Percentiles rank a stretch among this genome's conserved stretches.
phyloP scores from a whole-genome alignment of 2,113 vertebrate species.

The Lophotis ruficrista region DNA sequence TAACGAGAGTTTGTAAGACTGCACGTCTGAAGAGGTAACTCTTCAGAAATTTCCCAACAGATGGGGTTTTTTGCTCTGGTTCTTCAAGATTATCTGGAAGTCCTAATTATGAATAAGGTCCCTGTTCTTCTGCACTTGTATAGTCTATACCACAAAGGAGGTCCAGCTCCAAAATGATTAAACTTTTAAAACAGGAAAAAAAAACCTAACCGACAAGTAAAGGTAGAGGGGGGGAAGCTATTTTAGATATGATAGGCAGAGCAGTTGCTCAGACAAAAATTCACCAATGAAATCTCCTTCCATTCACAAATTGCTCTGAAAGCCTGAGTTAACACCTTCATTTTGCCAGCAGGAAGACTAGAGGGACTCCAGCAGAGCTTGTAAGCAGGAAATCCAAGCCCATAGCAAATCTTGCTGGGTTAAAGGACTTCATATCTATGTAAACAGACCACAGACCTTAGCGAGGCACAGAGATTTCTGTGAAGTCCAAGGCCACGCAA shows the following conservation, averaged over 20 bases:
- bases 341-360: constrained; percentile 40
- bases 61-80: background rate
- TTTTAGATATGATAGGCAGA: background rate
- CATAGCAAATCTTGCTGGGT: constrained; percentile 40
- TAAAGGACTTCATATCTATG: constrained; percentile 54
- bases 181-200: background rate
- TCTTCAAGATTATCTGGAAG: background rate
- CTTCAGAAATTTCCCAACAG: background rate
- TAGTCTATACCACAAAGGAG: background rate
- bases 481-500: constrained; percentile 43
- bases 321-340: constrained; percentile 34
- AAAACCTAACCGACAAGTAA: background rate
- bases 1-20: background rate
- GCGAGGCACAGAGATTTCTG: background rate
- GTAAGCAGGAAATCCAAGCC: constrained; percentile 36
- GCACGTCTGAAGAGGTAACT: background rate
- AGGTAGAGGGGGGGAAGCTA: background rate
- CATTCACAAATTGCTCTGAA: constrained; percentile 15
- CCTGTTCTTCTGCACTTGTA: background rate
- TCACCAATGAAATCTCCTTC: background rate
- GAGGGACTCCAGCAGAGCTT: constrained; percentile 3
- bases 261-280: background rate
- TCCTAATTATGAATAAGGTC: background rate
- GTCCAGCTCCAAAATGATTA: background rate
- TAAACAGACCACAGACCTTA: constrained; percentile 58